A percentile compares a stretch with the other conserved stretches of the same genome.
Evolutionary conservation across 2,797 vertebrate genomes (phyloP).

Genomic region (Siniperca undulata): DNA sequence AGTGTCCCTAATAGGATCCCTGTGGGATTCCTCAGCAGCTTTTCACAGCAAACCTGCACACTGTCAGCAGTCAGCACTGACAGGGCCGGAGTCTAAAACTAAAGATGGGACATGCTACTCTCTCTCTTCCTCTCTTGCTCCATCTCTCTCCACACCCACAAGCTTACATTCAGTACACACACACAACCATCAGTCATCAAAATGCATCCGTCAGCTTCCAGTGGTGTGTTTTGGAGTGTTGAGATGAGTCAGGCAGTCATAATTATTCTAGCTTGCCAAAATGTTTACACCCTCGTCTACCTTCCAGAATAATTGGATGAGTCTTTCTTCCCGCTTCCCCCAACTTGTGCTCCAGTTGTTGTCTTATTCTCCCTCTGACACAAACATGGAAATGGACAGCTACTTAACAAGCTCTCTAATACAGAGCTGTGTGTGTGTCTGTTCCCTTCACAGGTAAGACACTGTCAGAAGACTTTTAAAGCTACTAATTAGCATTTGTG

Average conservation of each 20-base stretch:
- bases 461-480: slow-evolving; percentile 31
- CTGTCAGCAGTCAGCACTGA: slow-evolving; percentile 73
- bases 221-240: slow-evolving; percentile 12
- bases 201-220: slow-evolving; percentile 44
- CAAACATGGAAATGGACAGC: slow-evolving; percentile 41
- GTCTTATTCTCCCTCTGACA: slow-evolving; percentile 37
- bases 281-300: slow-evolving; percentile 46
- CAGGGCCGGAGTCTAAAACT: slow-evolving; percentile 56
- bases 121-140: not conserved
- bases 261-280: slow-evolving; percentile 50
- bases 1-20: slow-evolving; percentile 80
- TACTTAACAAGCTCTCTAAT: slow-evolving; percentile 32
- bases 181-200: slow-evolving; percentile 37
- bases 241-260: slow-evolving; percentile 43
- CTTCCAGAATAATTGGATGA: slow-evolving; percentile 54
- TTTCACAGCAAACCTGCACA: slow-evolving; percentile 56
- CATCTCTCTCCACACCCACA: not conserved
- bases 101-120: slow-evolving; percentile 38
- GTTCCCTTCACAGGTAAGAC: slow-evolving; percentile 41
- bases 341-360: slow-evolving; percentile 11
- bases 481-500: slow-evolving; percentile 35
- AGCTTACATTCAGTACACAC: not conserved
- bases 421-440: slow-evolving; percentile 9
- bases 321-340: slow-evolving; percentile 5
- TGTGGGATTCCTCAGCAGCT: slow-evolving; percentile 76